A percentile compares a stretch with the other conserved stretches of the same genome.
phyloP scores from a whole-genome alignment of 2,888 invertebrate genomes.

The Serripes groenlandicus region DNA sequence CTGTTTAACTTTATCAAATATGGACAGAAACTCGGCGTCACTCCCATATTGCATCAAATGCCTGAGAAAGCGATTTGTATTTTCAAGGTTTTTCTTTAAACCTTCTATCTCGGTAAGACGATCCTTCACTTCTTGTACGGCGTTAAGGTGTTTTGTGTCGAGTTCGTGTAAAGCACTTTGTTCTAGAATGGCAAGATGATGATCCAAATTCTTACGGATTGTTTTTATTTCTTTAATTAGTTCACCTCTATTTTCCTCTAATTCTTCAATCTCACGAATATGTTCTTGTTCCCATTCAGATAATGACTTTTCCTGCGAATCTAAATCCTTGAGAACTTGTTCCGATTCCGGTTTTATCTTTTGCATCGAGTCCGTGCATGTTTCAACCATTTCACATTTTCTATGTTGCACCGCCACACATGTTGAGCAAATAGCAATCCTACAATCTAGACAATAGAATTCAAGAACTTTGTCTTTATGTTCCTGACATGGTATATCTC shows the following conservation, averaged over 20 bases:
- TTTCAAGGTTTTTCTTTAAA: slow-evolving; percentile 71
- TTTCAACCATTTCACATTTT: slow-evolving; percentile 75
- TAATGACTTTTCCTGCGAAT: slow-evolving; percentile 63
- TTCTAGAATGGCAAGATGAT: slow-evolving; percentile 67
- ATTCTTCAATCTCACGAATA: slow-evolving; percentile 65
- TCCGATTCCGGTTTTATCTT: slow-evolving; percentile 74
- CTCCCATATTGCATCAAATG: slow-evolving; percentile 72
- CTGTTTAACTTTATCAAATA: slow-evolving; percentile 71
- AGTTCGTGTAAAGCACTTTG: slow-evolving; percentile 64
- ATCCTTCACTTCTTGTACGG: slow-evolving; percentile 63
- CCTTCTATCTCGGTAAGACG: slow-evolving; percentile 70
- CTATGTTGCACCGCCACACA: slow-evolving; percentile 76
- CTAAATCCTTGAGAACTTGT: slow-evolving; percentile 66
- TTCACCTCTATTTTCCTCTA: slow-evolving; percentile 66
- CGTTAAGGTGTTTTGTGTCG: slow-evolving; percentile 68
- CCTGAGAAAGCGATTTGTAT: slow-evolving; percentile 68
- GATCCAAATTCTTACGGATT: slow-evolving; percentile 66
- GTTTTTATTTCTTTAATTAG: slow-evolving; percentile 69
- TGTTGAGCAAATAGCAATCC: slow-evolving; percentile 71
- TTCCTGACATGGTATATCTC: slow-evolving; percentile 71
- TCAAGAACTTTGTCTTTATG: slow-evolving; percentile 72
- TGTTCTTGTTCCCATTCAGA: slow-evolving; percentile 72
- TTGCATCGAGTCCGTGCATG: slow-evolving; percentile 68
- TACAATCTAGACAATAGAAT: slow-evolving; percentile 75
- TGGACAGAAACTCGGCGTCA: slow-evolving; percentile 72